These are phyloP conservation scores for Mellivora capensis DNA, from an alignment of 2,113 vertebrate genomes.

Conservation along the genomic window DNA sequence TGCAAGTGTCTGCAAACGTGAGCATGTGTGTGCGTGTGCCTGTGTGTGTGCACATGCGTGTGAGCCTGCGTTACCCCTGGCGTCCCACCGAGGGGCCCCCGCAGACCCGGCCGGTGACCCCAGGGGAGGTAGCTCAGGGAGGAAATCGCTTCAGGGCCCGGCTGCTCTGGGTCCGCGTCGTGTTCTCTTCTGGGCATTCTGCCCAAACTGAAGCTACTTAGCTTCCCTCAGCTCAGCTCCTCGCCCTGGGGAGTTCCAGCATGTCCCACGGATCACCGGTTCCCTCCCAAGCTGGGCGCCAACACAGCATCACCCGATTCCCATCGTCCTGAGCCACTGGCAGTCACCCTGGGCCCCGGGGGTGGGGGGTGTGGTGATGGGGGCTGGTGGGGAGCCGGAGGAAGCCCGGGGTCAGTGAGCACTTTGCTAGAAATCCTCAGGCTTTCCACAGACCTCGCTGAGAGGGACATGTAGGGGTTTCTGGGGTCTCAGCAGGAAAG, in stretches of 20 bases:
- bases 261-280: neutral
- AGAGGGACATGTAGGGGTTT: neutral
- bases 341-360: neutral
- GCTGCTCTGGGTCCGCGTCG: accelerated
- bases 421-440: neutral
- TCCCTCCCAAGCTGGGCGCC: neutral
- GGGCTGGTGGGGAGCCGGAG: neutral
- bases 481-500: neutral
- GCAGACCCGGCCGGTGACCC: neutral
- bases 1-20: neutral
- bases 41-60: neutral
- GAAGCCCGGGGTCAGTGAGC: neutral
- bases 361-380: neutral
- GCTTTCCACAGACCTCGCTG: neutral
- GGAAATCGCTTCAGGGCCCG: neutral
- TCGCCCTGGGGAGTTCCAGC: neutral
- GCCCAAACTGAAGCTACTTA: neutral
- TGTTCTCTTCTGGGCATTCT: neutral
- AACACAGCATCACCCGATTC: neutral
- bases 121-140: neutral
- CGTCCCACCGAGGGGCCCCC: neutral
- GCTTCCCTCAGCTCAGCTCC: neutral
- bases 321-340: neutral
- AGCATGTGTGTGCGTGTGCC: no score
- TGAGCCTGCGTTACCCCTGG: neutral